Conservation (phyloP, 35 echinoderm and acorn worm genomes). For the Diadema setosum region DNA sequence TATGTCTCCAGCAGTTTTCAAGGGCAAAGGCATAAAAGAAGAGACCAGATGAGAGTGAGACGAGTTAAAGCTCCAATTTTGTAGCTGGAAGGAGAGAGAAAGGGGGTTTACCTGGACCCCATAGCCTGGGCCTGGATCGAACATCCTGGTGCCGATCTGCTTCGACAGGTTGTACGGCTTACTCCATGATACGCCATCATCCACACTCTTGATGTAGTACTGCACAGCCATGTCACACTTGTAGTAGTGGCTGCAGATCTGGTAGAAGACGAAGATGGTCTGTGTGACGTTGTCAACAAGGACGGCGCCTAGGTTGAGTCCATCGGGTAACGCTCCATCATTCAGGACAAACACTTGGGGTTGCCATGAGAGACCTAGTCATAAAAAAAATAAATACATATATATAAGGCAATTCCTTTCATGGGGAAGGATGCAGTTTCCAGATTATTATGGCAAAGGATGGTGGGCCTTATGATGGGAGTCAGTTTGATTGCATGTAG, state of each 20-base stretch:
- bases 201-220: constrained; percentile 72
- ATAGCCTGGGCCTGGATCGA: constrained; percentile 80
- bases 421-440: too few relatives aligned
- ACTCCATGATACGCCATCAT: constrained; percentile 79
- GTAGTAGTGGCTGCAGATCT: constrained; percentile 52
- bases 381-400: too few relatives aligned
- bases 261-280: constrained; percentile 78
- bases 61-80: background rate
- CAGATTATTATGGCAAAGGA: too few relatives aligned
- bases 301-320: constrained; percentile 73
- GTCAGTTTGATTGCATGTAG: too few relatives aligned
- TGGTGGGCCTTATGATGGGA: too few relatives aligned
- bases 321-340: constrained; percentile 55
- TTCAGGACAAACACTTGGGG: constrained; percentile 53
- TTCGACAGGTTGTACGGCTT: constrained; percentile 49
- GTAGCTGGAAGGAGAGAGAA: background rate
- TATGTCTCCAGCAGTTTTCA: too few relatives aligned
- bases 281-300: constrained; percentile 65
- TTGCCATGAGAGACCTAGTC: constrained; percentile 74
- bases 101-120: constrained; percentile 78
- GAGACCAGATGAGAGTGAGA: too few relatives aligned
- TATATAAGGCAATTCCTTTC: too few relatives aligned
- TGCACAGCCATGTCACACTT: constrained; percentile 41
- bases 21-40: too few relatives aligned
- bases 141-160: constrained; percentile 56